Base-by-base conservation (phyloP, 2,888 invertebrate genomes). In the Cryptus viduatorius region DNA sequence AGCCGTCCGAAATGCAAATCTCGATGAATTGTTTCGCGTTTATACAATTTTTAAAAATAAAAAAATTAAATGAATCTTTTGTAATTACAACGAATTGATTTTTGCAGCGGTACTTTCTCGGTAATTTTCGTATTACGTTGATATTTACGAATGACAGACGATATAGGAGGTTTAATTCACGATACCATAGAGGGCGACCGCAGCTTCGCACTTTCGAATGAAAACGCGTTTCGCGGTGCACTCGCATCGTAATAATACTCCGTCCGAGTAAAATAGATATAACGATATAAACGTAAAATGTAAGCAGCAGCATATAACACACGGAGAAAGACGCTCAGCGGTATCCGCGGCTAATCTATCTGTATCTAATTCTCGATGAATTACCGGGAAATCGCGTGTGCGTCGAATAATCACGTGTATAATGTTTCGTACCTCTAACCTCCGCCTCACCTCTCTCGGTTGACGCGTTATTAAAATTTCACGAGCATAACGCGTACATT, bases 1-100 rank as follows among this genome's bases (percentile, higher is more conserved):
- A 90, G 89, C 86, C 84, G 86, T 84, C 82, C 80, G 84, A 73
- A 64, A 44, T 31, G 61, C 68, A 24, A 78, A 77, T 73, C 68
- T 50, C 44, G 68, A 44, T 37, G 73, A 50, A 79, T 79, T 73
- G 65, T 72, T 31, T 59, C 73, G 14, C 61, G 19, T 37, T 5
- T 37, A 37, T 8, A 8, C 8, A 46, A 44, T 29, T 67, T 5
- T n/a, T 44, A 78, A n/a, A 56, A 56, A 44, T 19, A 31, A 68
- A 14, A 31, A 19, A 29, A 64, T 8, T 0, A 42, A 44, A 46
- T 67, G 50, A 56, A 56, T 56, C 12, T 76, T 46, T 44, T 44
- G 46, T 14, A 44, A 61, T 61, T n/a, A 46, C 65, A 19, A 37
- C 24, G 19, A 81, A 67, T 65, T 4, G 56, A 44, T 3, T 56